Percentiles rank a stretch among this genome's conserved stretches.
phyloP scores from a whole-genome alignment of 2,797 vertebrate genomes.

The Podargus strigoides region DNA sequence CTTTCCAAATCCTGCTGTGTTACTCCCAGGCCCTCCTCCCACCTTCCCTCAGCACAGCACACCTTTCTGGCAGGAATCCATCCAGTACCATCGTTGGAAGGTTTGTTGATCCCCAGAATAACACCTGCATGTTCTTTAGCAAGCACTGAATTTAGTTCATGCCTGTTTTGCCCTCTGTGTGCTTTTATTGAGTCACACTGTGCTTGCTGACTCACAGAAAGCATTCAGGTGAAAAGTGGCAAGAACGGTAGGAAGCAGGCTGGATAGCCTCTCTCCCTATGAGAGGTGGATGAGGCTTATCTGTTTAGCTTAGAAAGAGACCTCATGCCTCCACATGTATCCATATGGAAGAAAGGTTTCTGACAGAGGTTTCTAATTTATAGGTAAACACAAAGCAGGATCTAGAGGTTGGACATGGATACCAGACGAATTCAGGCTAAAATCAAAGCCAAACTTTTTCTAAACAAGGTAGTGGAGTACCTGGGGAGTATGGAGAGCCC shows the following conservation, averaged over 20 bases:
- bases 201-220: slow-evolving; percentile 37
- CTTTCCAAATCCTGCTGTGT: not conserved
- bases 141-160: slow-evolving; percentile 5
- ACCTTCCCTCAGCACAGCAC: not conserved
- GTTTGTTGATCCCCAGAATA: slow-evolving; percentile 13
- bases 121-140: not conserved
- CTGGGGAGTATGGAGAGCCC: not conserved
- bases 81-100: not conserved
- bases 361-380: not conserved
- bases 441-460: not conserved
- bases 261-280: not conserved
- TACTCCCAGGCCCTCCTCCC: slow-evolving; percentile 4
- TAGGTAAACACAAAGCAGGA: not conserved
- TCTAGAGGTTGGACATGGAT: not conserved
- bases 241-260: not conserved
- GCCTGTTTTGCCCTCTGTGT: not conserved
- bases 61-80: slow-evolving; percentile 27
- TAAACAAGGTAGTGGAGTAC: not conserved
- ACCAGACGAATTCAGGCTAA: not conserved
- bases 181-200: slow-evolving; percentile 7
- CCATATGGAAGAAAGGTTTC: not conserved
- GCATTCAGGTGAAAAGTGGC: not conserved
- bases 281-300: not conserved
- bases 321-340: not conserved
- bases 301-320: not conserved